These are phyloP conservation scores for Pygmarrhopalites habei DNA, from an alignment of 1,140 invertebrate species.

Conservation along the genomic window DNA sequence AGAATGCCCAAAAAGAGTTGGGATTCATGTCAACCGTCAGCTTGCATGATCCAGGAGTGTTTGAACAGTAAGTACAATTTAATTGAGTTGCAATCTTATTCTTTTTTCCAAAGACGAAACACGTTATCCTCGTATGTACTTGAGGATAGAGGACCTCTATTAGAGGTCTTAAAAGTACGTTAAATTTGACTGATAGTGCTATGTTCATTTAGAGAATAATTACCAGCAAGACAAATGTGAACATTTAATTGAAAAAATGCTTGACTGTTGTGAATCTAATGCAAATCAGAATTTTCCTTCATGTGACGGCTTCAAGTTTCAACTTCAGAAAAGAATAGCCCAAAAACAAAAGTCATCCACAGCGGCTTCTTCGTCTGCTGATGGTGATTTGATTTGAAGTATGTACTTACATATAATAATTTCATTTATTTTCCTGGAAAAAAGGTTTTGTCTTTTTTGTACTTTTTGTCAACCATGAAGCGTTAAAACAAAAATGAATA, in stretches of 20 bases:
- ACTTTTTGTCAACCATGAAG: too few species aligned
- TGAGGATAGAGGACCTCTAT: neutral
- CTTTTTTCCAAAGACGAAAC: neutral
- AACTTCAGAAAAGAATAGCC: conserved; percentile 22
- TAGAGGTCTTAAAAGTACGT: neutral
- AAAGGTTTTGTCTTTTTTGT: too few species aligned
- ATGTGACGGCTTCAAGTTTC: conserved; percentile 38
- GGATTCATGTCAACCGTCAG: conserved; percentile 20
- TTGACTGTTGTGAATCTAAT: conserved; percentile 36
- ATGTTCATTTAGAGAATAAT: conserved; percentile 30
- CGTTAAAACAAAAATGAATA: too few species aligned
- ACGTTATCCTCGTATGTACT: neutral
- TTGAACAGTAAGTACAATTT: conserved; percentile 31
- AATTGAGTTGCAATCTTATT: neutral
- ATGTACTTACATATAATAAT: too few species aligned
- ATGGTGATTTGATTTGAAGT: neutral
- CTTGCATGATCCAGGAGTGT: conserved; percentile 37
- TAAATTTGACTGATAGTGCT: neutral
- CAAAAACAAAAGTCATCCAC: neutral
- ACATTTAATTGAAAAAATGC: conserved; percentile 28
- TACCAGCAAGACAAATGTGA: conserved; percentile 37
- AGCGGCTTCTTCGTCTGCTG: neutral
- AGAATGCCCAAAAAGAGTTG: too few species aligned
- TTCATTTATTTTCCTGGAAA: too few species aligned
- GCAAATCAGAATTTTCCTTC: conserved; percentile 26